phyloP scores from a whole-genome alignment of 2,888 invertebrate genomes.

The Melipona beecheii region DNA sequence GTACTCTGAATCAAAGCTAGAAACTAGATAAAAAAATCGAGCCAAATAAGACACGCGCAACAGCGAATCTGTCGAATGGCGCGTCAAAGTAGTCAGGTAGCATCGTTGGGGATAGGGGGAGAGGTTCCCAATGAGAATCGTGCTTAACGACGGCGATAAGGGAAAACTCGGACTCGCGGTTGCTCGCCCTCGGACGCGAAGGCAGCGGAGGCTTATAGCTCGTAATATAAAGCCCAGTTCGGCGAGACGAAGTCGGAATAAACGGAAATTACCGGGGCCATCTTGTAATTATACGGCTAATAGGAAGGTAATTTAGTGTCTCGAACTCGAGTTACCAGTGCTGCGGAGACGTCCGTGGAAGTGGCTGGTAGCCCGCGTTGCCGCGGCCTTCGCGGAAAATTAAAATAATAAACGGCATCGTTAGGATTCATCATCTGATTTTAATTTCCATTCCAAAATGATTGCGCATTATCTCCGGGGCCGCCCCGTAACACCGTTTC shows the following conservation, averaged over 20 bases:
- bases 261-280: constrained; percentile 84
- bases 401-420: constrained; percentile 85
- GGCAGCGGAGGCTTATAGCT: constrained; percentile 47
- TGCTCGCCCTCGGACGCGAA: constrained; percentile 1
- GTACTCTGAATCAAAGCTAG: too few species aligned
- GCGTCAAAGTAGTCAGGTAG: not conserved
- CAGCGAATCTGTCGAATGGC: not conserved
- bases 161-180: constrained; percentile 38
- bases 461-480: constrained; percentile 83
- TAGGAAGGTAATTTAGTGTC: constrained; percentile 84
- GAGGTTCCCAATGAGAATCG: constrained; percentile 32
- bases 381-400: constrained; percentile 81
- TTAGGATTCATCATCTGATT: constrained; percentile 85
- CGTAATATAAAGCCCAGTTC: constrained; percentile 74
- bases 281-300: constrained; percentile 85
- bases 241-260: constrained; percentile 81
- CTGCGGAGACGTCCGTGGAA: constrained; percentile 60
- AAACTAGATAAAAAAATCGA: not conserved
- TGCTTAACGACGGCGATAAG: constrained; percentile 52
- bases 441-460: constrained; percentile 84
- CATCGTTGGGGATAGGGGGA: not conserved
- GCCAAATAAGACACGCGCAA: not conserved
- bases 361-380: constrained; percentile 65
- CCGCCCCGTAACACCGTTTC: constrained; percentile 79
- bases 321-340: constrained; percentile 83